Conservation (phyloP, 2,113 vertebrate genomes). For the Willisornis vidua region DNA sequence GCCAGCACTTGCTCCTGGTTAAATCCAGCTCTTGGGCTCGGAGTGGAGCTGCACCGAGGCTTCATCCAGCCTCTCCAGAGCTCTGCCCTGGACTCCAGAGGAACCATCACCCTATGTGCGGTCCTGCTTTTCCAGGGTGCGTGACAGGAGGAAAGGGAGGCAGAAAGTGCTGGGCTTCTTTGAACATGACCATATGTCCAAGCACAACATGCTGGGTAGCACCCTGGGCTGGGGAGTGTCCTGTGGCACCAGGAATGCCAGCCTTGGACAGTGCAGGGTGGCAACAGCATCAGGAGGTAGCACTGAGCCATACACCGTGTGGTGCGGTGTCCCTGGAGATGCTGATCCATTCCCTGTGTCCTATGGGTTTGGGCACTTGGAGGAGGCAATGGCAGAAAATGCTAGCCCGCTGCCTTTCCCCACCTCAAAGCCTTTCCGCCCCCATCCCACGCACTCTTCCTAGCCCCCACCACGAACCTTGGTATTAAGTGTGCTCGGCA, state of each 20-base stretch:
- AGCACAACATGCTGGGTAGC: neutral
- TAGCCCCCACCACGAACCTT: neutral
- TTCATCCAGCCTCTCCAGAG: neutral
- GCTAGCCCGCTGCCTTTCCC: neutral
- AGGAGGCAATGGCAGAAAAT: neutral
- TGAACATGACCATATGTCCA: neutral
- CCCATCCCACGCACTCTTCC: conserved; percentile 3
- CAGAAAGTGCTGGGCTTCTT: neutral
- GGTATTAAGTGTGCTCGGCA: conserved; percentile 27
- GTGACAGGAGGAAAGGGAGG: neutral
- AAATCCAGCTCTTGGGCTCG: neutral
- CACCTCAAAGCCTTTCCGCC: neutral
- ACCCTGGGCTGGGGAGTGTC: neutral
- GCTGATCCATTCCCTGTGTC: accelerated
- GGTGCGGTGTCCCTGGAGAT: neutral
- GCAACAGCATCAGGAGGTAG: neutral
- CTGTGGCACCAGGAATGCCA: accelerated
- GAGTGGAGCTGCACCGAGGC: accelerated
- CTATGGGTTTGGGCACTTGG: accelerated
- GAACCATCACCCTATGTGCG: neutral
- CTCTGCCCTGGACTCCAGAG: neutral
- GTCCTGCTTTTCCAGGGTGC: neutral
- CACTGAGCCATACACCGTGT: accelerated
- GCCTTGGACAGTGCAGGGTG: accelerated
- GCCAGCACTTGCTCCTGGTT: neutral